phyloP scores from a whole-genome alignment of 2,113 vertebrate genomes.

The Sminthopsis crassicaudata region DNA sequence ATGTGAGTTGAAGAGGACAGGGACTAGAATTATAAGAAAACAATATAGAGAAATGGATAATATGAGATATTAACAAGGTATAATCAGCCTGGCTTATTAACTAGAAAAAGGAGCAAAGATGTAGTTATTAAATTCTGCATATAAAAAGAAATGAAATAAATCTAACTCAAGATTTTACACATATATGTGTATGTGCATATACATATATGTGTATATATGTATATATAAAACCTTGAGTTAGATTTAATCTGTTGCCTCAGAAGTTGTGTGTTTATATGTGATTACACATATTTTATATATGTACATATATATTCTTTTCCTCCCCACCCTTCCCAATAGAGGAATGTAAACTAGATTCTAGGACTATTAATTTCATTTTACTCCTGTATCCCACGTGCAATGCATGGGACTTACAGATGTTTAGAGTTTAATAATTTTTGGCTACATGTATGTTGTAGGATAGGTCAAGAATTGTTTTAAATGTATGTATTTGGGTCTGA shows the following conservation, averaged over 20 bases:
- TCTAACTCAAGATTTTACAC: background rate
- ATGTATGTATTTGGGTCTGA: background rate
- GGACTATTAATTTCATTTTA: background rate
- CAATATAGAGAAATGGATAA: background rate
- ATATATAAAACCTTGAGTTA: too few relatives aligned
- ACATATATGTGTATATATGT: background rate
- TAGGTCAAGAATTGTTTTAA: too few relatives aligned
- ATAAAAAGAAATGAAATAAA: background rate
- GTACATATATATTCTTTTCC: background rate
- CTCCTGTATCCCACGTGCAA: background rate
- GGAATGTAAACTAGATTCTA: background rate
- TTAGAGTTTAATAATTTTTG: background rate
- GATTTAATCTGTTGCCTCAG: too few relatives aligned
- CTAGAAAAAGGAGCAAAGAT: background rate
- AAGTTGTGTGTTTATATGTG: background rate
- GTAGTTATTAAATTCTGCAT: background rate
- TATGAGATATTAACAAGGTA: background rate
- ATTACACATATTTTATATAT: background rate
- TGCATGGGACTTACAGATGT: background rate
- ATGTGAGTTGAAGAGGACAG: background rate
- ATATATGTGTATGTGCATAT: background rate
- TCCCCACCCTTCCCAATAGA: background rate
- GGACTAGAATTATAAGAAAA: background rate
- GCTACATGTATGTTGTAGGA: background rate
- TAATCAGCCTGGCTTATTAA: background rate